Evolutionary conservation across 92 coral and sea anemone genomes (phyloP).

Genomic region (Micromussa lordhowensis): DNA sequence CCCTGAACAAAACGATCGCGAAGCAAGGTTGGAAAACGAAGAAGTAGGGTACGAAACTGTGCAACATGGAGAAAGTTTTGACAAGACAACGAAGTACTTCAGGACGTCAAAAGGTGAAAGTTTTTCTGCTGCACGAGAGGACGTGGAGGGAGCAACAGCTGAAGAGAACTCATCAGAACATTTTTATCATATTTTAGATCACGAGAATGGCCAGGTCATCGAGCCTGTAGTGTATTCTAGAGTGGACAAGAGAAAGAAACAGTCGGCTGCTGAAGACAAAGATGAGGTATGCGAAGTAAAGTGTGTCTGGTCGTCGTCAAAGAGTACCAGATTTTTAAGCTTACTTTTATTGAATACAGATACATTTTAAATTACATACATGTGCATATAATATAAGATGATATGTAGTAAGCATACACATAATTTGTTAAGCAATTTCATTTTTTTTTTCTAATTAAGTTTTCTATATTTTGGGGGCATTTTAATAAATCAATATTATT

Average conservation of each 20-base stretch:
- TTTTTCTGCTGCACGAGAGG: slow-evolving; percentile 17
- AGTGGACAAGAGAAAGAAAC: slow-evolving; percentile 79
- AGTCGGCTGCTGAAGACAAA: slow-evolving; percentile 13
- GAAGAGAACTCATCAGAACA: slow-evolving; percentile 19
- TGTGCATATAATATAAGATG: not conserved
- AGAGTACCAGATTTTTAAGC: no score
- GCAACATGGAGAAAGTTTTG: slow-evolving; percentile 42
- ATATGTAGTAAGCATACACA: not conserved
- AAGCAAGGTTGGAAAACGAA: slow-evolving; percentile 31
- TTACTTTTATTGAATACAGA: not conserved
- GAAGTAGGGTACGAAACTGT: slow-evolving; percentile 75
- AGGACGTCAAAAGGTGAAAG: slow-evolving; percentile 29
- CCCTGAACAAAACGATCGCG: not conserved
- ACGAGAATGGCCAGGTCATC: slow-evolving; percentile 29
- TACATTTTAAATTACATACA: not conserved
- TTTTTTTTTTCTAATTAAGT: no score
- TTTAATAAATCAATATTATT: no score
- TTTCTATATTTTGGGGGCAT: no score
- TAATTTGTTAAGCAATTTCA: no score
- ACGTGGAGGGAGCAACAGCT: slow-evolving; percentile 24
- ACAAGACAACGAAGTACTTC: slow-evolving; percentile 72
- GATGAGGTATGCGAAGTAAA: slow-evolving; percentile 19
- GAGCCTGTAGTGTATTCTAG: slow-evolving; percentile 70
- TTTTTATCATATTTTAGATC: slow-evolving; percentile 73
- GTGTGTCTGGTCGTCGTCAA: not conserved